These are phyloP conservation scores for Akabosia matsudoensis DNA, from an alignment of 1,140 invertebrate species.

Conservation along the genomic window DNA sequence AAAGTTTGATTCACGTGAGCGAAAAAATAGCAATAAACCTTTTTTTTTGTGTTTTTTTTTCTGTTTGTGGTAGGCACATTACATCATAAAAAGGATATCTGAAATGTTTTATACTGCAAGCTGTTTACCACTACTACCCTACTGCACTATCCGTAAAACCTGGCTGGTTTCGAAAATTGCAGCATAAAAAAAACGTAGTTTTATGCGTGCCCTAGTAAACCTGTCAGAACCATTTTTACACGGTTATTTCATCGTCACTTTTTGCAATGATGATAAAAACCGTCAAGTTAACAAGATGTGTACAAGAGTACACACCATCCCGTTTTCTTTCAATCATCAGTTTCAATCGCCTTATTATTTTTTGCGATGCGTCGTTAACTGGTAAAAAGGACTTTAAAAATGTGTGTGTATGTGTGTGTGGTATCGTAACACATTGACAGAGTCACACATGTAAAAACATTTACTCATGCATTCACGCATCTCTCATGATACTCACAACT, in stretches of 20 bases:
- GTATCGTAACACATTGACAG: neutral
- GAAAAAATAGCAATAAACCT: neutral
- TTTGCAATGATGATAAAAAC: neutral
- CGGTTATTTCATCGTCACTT: neutral
- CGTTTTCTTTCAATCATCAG: no score
- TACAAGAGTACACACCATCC: neutral
- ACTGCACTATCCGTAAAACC: no score
- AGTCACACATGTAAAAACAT: neutral
- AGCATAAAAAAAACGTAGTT: neutral
- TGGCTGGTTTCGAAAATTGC: no score
- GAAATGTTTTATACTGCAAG: no score
- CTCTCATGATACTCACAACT: neutral
- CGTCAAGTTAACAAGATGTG: neutral
- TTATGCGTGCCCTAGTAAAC: neutral
- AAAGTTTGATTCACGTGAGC: neutral
- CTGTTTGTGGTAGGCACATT: neutral
- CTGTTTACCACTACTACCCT: no score
- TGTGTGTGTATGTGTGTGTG: neutral
- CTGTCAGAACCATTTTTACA: neutral
- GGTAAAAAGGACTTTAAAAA: no score
- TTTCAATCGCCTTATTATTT: neutral
- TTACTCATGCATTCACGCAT: neutral
- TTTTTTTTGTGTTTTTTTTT: neutral
- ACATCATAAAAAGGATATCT: neutral
- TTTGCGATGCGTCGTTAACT: neutral